Percentiles rank a stretch among this genome's conserved stretches.
Conservation (phyloP, 2,797 vertebrate genomes). For the Sebastes cheni region DNA sequence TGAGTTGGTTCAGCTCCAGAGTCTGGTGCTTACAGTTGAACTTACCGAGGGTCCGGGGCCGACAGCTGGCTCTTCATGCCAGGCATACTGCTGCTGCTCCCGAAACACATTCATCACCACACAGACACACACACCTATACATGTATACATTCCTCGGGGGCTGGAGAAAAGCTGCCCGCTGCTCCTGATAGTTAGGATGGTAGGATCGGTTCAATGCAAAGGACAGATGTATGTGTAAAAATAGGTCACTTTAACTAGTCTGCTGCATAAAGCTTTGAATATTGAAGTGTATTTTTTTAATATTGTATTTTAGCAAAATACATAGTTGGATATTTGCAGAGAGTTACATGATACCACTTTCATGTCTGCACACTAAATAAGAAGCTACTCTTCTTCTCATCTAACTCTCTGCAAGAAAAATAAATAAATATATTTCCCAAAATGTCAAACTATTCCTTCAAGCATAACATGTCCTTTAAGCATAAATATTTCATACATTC, state of each 20-base stretch:
- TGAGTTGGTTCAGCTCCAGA: slow-evolving; percentile 60
- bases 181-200: not conserved
- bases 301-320: not conserved
- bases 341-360: not conserved
- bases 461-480: too few relatives aligned
- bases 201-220: not conserved
- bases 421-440: too few relatives aligned
- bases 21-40: slow-evolving; percentile 44
- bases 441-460: too few relatives aligned
- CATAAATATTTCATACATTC: too few relatives aligned
- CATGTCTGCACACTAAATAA: too few relatives aligned
- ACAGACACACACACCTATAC: slow-evolving; percentile 5
- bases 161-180: not conserved
- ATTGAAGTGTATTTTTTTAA: not conserved
- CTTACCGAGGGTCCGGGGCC: slow-evolving; percentile 27
- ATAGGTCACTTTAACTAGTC: not conserved
- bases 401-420: too few relatives aligned
- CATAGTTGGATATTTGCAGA: not conserved
- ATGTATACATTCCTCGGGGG: not conserved
- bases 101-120: slow-evolving; percentile 26
- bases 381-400: too few relatives aligned
- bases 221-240: not conserved
- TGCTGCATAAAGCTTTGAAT: not conserved
- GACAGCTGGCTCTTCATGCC: slow-evolving; percentile 67
- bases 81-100: slow-evolving; percentile 30